Evolutionary conservation across 2,113 vertebrate genomes (phyloP).

Genomic region (Lepus americanus): DNA sequence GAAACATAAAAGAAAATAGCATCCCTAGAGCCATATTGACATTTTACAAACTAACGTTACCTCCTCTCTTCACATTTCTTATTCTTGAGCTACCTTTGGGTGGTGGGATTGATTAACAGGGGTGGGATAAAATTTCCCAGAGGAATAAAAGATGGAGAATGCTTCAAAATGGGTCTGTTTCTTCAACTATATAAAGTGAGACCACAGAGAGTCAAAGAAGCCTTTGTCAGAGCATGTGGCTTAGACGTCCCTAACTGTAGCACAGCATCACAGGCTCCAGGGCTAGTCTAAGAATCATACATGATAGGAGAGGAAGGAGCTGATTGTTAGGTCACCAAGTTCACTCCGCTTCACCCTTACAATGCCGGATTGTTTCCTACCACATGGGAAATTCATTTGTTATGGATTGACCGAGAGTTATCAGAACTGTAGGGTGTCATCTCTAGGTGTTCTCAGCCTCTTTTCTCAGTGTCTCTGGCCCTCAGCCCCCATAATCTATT

Average conservation of each 20-base stretch:
- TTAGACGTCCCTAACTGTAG: not conserved
- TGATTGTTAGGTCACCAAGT: not conserved
- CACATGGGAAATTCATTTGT: not conserved
- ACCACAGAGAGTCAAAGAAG: not conserved
- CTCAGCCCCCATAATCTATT: not conserved
- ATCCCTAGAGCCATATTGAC: conserved; percentile 14
- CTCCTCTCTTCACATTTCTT: not conserved
- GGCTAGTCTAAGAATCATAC: not conserved
- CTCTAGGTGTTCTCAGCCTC: not conserved
- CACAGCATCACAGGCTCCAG: not conserved
- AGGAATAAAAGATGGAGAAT: not conserved
- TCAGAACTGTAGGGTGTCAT: not conserved
- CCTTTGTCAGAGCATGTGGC: not conserved
- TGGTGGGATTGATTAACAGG: not conserved
- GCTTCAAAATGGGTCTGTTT: conserved; percentile 33
- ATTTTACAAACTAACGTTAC: not conserved
- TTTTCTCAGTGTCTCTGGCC: not conserved
- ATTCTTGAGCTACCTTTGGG: not conserved
- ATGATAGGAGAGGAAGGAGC: not conserved
- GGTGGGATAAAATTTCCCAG: not conserved
- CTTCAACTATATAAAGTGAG: conserved; percentile 25
- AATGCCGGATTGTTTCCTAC: not conserved
- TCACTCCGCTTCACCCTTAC: not conserved
- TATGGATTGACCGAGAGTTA: not conserved
- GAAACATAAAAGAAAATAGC: not conserved